These are phyloP conservation scores for Sphaerophoria rueppellii DNA, from an alignment of 2,888 invertebrate species.

Conservation along the genomic window DNA sequence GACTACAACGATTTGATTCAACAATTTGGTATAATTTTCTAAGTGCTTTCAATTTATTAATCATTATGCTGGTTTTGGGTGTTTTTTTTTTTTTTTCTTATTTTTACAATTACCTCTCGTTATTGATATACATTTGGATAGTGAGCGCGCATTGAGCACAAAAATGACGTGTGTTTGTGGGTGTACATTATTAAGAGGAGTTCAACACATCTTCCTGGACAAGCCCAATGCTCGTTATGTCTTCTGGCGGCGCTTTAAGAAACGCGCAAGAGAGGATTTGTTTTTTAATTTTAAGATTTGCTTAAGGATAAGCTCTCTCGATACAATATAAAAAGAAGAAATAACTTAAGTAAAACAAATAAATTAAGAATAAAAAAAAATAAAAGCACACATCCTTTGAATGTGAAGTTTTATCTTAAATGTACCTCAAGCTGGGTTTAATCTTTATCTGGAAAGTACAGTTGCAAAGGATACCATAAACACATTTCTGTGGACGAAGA, in stretches of 20 bases:
- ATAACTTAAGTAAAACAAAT: conserved; percentile 46
- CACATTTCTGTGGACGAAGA: conserved; percentile 18
- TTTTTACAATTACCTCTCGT: conserved; percentile 60
- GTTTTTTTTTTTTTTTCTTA: no score
- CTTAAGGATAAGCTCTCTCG: conserved; percentile 34
- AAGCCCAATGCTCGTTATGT: conserved; percentile 9
- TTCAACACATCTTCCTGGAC: conserved; percentile 43
- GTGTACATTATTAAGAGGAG: background rate
- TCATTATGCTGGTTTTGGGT: conserved; percentile 47
- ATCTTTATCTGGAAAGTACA: conserved; percentile 24
- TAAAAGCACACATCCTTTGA: conserved; percentile 47
- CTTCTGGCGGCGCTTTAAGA: conserved; percentile 39
- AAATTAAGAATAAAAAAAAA: conserved; percentile 52
- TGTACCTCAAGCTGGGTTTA: conserved; percentile 64
- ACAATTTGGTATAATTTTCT: conserved; percentile 17
- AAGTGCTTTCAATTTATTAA: conserved; percentile 49
- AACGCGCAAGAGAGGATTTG: conserved; percentile 49
- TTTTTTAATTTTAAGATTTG: conserved; percentile 19
- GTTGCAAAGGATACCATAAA: conserved; percentile 51
- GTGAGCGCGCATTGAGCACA: conserved; percentile 28
- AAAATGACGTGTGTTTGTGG: conserved; percentile 28
- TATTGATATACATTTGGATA: background rate
- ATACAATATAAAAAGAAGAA: conserved; percentile 37
- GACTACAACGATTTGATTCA: conserved; percentile 34
- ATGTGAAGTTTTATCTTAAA: conserved; percentile 47